Evolutionary conservation across 2,113 vertebrate genomes (phyloP).

Genomic region (Hippocampus zosterae): DNA sequence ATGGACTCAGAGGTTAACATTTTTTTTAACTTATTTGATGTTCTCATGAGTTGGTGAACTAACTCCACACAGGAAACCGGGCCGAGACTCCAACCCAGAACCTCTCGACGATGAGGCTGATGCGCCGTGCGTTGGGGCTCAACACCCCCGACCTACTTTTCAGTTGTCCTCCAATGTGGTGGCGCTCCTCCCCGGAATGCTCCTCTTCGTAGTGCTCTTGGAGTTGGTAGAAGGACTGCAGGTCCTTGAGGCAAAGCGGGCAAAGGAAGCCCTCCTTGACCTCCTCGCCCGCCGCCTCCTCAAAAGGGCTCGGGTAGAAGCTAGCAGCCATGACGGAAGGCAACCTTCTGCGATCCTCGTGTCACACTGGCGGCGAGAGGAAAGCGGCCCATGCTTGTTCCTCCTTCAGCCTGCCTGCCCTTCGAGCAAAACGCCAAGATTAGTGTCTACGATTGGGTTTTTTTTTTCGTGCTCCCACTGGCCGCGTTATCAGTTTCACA

Average conservation of each 20-base stretch:
- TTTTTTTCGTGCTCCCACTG: background rate
- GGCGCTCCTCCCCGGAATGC: slow-evolving; percentile 82
- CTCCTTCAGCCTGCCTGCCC: slow-evolving; percentile 31
- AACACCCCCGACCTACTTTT: slow-evolving; percentile 76
- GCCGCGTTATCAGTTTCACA: too few species aligned
- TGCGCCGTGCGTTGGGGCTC: too few species aligned
- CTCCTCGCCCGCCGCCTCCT: slow-evolving; percentile 77
- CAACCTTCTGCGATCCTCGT: slow-evolving; percentile 33
- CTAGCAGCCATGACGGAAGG: slow-evolving; percentile 78
- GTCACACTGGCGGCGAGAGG: slow-evolving; percentile 16
- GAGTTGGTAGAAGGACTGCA: slow-evolving; percentile 92
- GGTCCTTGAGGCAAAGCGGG: slow-evolving; percentile 90
- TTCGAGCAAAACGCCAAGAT: background rate
- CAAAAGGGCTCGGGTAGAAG: slow-evolving; percentile 76
- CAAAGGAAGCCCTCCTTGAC: slow-evolving; percentile 94
- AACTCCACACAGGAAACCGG: too few species aligned
- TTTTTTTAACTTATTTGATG: too few species aligned
- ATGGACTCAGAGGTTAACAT: too few species aligned
- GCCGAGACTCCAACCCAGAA: background rate
- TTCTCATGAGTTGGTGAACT: too few species aligned
- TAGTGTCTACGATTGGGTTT: background rate
- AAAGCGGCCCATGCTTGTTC: slow-evolving; percentile 21
- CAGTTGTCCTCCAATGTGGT: slow-evolving; percentile 85
- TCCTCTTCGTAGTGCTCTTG: slow-evolving; percentile 93
- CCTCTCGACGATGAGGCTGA: too few species aligned